phyloP scores from a whole-genome alignment of 2,113 vertebrate genomes.

The Prunella himalayana region DNA sequence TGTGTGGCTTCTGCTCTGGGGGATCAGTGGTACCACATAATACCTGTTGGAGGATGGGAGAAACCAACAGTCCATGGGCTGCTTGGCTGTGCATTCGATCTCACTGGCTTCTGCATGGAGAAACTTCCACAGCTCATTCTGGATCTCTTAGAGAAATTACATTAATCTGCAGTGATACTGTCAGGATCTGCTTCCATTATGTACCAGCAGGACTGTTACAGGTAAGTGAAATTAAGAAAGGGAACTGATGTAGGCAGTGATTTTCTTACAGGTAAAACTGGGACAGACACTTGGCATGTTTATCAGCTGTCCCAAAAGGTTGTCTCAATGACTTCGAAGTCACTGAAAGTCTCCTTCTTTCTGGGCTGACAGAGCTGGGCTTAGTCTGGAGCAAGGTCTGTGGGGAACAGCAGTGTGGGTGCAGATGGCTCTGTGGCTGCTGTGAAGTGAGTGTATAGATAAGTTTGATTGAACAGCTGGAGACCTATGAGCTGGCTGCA shows the following conservation, averaged over 20 bases:
- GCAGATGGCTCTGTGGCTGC: not conserved
- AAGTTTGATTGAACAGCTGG: not conserved
- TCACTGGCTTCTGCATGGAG: not conserved
- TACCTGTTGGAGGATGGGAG: rapidly evolving
- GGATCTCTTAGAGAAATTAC: not conserved
- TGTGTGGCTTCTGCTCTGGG: not conserved
- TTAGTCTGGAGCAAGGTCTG: not conserved
- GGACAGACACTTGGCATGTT: not conserved
- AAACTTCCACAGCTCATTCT: not conserved
- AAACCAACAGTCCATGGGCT: rapidly evolving
- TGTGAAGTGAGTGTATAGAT: rapidly evolving
- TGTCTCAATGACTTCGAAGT: not conserved
- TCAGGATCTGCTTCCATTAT: not conserved
- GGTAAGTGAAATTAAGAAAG: not conserved
- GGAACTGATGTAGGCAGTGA: not conserved
- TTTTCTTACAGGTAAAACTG: not conserved
- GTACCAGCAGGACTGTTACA: not conserved
- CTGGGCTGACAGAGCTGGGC: not conserved
- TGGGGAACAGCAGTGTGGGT: rapidly evolving
- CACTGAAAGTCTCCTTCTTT: not conserved
- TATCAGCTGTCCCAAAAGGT: not conserved
- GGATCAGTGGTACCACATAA: rapidly evolving
- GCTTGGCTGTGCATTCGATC: not conserved
- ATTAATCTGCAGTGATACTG: rapidly evolving
- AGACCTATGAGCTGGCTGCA: not conserved